Evolutionary conservation across 2,113 vertebrate species (phyloP).

Genomic region (Chloropsis hardwickii): DNA sequence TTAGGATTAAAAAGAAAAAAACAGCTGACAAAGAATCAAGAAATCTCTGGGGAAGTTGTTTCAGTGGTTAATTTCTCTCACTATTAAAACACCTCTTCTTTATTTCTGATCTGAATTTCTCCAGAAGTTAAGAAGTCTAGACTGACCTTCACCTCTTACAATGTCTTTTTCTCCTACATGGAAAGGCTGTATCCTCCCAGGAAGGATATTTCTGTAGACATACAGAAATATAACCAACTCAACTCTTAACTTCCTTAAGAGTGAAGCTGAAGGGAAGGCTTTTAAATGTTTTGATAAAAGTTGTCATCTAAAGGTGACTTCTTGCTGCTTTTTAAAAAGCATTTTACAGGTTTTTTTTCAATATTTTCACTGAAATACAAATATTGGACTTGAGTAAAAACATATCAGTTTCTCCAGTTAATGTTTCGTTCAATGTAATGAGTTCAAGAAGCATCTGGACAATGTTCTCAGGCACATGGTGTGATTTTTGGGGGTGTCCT

Average conservation of each 20-base stretch:
- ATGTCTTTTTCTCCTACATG: background rate
- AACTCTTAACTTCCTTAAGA: background rate
- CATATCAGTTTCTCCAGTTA: background rate
- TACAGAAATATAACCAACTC: background rate
- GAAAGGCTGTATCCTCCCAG: background rate
- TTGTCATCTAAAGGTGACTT: background rate
- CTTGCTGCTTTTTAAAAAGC: background rate
- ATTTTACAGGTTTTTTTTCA: background rate
- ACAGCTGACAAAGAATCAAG: background rate
- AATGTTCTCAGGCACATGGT: background rate
- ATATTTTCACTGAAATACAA: background rate
- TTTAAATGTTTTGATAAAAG: background rate
- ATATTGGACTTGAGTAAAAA: background rate
- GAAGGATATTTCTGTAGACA: background rate
- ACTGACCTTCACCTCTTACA: background rate
- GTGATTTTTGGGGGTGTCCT: background rate
- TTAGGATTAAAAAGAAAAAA: background rate
- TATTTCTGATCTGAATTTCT: background rate
- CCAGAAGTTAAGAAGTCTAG: background rate
- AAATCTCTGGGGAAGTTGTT: background rate
- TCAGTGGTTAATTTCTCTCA: background rate
- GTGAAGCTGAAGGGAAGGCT: background rate
- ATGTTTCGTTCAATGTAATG: background rate
- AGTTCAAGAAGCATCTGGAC: background rate
- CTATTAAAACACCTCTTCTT: background rate